Base-by-base conservation (phyloP, 2,888 invertebrate genomes). In the Herminia tarsipennalis region DNA sequence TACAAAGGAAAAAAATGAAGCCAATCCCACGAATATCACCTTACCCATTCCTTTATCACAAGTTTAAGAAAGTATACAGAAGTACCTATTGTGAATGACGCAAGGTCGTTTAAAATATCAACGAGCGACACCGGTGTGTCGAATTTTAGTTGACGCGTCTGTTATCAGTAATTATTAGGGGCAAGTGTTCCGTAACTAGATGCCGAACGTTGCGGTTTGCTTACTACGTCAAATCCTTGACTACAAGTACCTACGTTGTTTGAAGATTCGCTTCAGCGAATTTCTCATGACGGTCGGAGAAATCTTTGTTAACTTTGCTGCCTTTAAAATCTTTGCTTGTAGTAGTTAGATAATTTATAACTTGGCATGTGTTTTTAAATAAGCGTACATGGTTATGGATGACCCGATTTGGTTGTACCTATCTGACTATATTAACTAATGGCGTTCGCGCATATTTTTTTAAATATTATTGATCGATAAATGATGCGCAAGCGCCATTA, bases 21-120 rank as follows among this genome's bases (percentile, higher is more conserved):
- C 73, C 69, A 73, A 75, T 78, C 72, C 77, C 75, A 56, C 78
- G 70, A 79, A 75, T 80, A 83, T 80, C 76, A 83, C 82, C 78
- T n/a, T 64, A 75, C 81, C 83, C 51, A 63, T 41, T 39, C 64
- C 79, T 62, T 70, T 81, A 83, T 83, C 80, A 83, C 83, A 83
- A 59, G 55, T 53, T 21, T 37, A 35, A 51, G 17, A 42, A 42
- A 46, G 17, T 46, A 35, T 27, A 36, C 32, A 35, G 3, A 8
- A 16, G 18, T 40, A 38, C 14, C 17, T 8, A 17, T 27, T 35
- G 16, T 32, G 27, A 25, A 33, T 55, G 66, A 52, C 49, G 66
- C 45, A 49, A 24, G 17, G 5, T 9, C 5, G 18, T 28, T 28
- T 52, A 33, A 29, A 43, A 29, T 16, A 33, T 36, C 42, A 38